Evolutionary conservation across 2,113 vertebrate species (phyloP), one percentile per base, ranked within the genome.

Genomic region (Myiagra hebetior): DNA sequence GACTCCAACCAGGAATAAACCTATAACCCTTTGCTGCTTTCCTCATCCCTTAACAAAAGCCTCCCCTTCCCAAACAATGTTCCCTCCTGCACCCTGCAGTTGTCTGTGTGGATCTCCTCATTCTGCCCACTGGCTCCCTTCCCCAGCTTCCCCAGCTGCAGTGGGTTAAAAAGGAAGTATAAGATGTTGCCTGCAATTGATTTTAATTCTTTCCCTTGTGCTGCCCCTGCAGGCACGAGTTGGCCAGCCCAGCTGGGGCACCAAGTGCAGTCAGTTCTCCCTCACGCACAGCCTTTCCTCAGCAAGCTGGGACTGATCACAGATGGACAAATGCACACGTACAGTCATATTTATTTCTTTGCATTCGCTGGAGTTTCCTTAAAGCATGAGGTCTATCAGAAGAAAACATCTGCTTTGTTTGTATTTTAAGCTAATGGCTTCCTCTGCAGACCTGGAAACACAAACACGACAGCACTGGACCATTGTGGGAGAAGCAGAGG

Each of bases 341-440:
- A 41, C 50, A 73, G 87, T 80, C 81, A 31, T 59, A 75, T 46
- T 89, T 72, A 80, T 74, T 85, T 94, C 63, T 79, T 64, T 60
- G 63, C 78, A 65, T 4, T 19, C 79, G 95, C 91, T 6, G 3
- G 84, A 74, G 35, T 88, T 94, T 94, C 94, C 87, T 93, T 94
- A 91, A 39, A 91, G 76, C 73, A 47, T 79, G 95, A 95, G 9
- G 64, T 92, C 96, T 96, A 96, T 96, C 93, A 97, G 89, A 97
- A 92, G 73, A 93, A 97, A 97, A 94, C 84, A 97, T 96, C 91
- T 94, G 93, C 81, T 97, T 97, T 88, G 74, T 95, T 95, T 96
- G 62, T 12, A 82, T 91, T 88, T 87, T 64, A 92, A 87, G 65
- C 73, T 72, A 82, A 85, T 46, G 0, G 3, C 27, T 72, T 92